Evolutionary conservation across 2,888 invertebrate species (phyloP).

Genomic region (Artemia sinica): DNA sequence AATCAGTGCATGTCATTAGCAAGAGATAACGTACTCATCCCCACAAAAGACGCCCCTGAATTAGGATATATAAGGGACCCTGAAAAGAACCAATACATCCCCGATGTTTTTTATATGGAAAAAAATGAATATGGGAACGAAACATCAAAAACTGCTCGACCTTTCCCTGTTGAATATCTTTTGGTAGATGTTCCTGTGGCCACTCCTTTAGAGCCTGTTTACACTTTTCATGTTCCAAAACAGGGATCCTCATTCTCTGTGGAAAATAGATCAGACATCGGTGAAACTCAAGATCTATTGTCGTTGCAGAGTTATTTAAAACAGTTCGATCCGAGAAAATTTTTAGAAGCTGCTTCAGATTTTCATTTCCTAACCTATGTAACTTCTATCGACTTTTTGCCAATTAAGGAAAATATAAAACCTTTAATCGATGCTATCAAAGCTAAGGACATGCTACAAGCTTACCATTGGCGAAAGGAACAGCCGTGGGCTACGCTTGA

Average conservation of each 20-base stretch:
- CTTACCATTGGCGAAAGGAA: slow-evolving; percentile 58
- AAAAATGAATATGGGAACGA: slow-evolving; percentile 93
- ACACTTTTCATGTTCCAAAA: slow-evolving; percentile 45
- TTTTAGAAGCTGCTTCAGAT: slow-evolving; percentile 60
- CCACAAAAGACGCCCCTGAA: slow-evolving; percentile 91
- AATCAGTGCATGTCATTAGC: slow-evolving; percentile 96
- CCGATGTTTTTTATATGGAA: slow-evolving; percentile 96
- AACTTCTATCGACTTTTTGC: slow-evolving; percentile 76
- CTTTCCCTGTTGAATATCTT: slow-evolving; percentile 91
- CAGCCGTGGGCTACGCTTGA: slow-evolving; percentile 69
- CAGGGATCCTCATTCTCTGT: slow-evolving; percentile 49
- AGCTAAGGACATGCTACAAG: slow-evolving; percentile 47
- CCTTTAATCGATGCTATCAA: slow-evolving; percentile 59
- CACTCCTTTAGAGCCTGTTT: slow-evolving; percentile 59
- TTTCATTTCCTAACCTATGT: slow-evolving; percentile 86
- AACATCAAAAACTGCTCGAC: slow-evolving; percentile 75
- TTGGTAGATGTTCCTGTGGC: slow-evolving; percentile 91
- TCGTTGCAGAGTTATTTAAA: slow-evolving; percentile 56
- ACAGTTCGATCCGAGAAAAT: slow-evolving; percentile 46
- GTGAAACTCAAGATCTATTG: slow-evolving; percentile 64
- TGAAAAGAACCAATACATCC: slow-evolving; percentile 82
- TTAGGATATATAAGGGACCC: slow-evolving; percentile 89
- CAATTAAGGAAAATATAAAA: slow-evolving; percentile 52
- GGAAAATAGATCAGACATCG: slow-evolving; percentile 56
- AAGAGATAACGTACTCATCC: slow-evolving; percentile 75